Base-by-base conservation (phyloP, 2,888 invertebrate species). In the Clostera curtula region DNA sequence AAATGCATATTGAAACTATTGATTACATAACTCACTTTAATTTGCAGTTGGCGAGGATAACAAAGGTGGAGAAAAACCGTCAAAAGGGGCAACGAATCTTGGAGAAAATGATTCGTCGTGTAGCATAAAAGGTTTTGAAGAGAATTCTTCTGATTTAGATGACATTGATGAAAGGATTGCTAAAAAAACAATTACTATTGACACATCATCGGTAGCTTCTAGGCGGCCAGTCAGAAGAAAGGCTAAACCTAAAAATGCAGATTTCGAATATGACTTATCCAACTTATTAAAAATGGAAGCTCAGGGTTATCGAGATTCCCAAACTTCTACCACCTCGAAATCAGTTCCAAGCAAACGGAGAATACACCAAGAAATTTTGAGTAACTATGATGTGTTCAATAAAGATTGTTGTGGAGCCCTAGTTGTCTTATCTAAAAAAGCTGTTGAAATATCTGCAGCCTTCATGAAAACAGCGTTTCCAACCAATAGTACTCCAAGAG, bases 261-360 rank as follows among this genome's bases (percentile, higher is more conserved):
- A 92, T 68, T 91, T 91, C 58, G 88, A 91, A 43, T 91, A 91
- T 53, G 91, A 91, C 69, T 69, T 90, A 40, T 87, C 88, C 3
- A 86, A 85, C 65, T 60, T 87, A 27, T 56, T 86, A 17, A 87
- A 86, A 63, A 64, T 73, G 68, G 83, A 84, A 64, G 79, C 79
- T 1, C 82, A 80, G 36, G 82, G 83, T 4, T 80, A 83, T 46
- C 61, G 77, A 34, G 83, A 82, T 35, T 66, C 76, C 5, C 65
- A 70, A 40, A 36, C 59, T 7, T 44, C 49, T 11, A 35, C 51
- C 16, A 57, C 36, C 15, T 29, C 44, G 3, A 77, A 72, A 54
- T 20, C 58, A n/a, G 43, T 30, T 34, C 67, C 56, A 53, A 49
- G 27, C 16, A 80, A 74, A 51, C 79, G 72, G 53, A 79, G 70